These are phyloP conservation scores for Clostera curtula DNA, from an alignment of 2,888 invertebrate species.

Conservation along the genomic window DNA sequence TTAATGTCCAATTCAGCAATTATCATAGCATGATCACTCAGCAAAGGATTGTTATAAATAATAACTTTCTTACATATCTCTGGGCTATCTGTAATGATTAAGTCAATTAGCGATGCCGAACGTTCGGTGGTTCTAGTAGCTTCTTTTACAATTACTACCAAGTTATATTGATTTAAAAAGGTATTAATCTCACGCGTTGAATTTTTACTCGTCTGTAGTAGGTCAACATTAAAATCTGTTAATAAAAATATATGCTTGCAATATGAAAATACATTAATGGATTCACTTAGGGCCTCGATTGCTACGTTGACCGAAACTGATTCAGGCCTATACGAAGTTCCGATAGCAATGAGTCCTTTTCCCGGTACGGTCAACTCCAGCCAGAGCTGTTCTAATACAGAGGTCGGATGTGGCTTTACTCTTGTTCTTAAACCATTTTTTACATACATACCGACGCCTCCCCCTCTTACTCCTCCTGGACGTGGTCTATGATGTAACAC, in stretches of 20 bases:
- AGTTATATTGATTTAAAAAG: no score
- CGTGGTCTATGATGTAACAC: background rate
- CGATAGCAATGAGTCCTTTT: constrained; percentile 12
- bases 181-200: no score
- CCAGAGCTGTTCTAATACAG: constrained; percentile 17
- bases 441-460: no score
- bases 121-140: constrained; percentile 9
- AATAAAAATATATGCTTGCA: constrained; percentile 9
- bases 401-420: constrained; percentile 7
- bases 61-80: constrained; percentile 1
- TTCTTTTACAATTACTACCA: no score
- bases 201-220: constrained; percentile 1
- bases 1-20: background rate
- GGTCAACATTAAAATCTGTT: constrained; percentile 10
- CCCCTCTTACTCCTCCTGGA: background rate
- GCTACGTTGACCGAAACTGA: constrained; percentile 4
- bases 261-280: constrained; percentile 4
- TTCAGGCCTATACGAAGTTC: constrained; percentile 16
- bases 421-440: constrained; percentile 6
- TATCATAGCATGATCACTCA: background rate
- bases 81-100: constrained; percentile 8
- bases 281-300: constrained; percentile 13
- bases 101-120: constrained; percentile 7
- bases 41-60: background rate
- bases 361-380: constrained; percentile 13